phyloP scores from a whole-genome alignment of 2,888 invertebrate genomes.

The Microctonus hyperodae region DNA sequence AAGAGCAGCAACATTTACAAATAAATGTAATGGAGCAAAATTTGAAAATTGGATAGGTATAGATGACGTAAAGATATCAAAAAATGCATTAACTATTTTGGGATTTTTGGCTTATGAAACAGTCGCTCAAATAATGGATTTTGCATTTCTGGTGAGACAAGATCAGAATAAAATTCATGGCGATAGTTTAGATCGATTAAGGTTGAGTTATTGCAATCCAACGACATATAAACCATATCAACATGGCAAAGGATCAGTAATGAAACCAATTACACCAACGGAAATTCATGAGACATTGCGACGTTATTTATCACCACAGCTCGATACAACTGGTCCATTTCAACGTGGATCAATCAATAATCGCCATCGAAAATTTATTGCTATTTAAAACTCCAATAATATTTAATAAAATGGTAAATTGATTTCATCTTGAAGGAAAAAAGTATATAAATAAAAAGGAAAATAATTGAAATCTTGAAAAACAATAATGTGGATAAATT shows the following conservation, averaged over 20 bases:
- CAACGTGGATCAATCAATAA: constrained; percentile 55
- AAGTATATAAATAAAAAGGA: background rate
- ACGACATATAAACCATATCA: constrained; percentile 59
- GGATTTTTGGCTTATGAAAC: constrained; percentile 90
- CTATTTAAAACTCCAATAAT: constrained; percentile 8
- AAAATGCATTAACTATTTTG: constrained; percentile 77
- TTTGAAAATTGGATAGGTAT: constrained; percentile 58
- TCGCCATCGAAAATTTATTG: constrained; percentile 55
- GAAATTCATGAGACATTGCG: constrained; percentile 86
- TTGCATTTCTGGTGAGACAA: constrained; percentile 80
- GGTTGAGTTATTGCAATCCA: constrained; percentile 71
- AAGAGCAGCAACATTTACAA: constrained; percentile 76
- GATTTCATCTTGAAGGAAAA: background rate
- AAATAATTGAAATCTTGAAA: background rate
- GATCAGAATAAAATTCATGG: constrained; percentile 74
- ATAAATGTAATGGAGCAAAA: constrained; percentile 63
- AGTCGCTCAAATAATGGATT: constrained; percentile 87
- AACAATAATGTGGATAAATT: background rate
- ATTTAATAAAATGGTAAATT: background rate
- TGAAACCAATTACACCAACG: constrained; percentile 76
- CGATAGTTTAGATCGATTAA: constrained; percentile 75
- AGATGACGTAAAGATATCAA: constrained; percentile 68
- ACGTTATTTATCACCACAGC: constrained; percentile 72
- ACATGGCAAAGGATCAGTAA: constrained; percentile 64
- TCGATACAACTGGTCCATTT: constrained; percentile 62